Base-by-base conservation (phyloP, 2,888 invertebrate species). In the Nipponacmea schrenckii region DNA sequence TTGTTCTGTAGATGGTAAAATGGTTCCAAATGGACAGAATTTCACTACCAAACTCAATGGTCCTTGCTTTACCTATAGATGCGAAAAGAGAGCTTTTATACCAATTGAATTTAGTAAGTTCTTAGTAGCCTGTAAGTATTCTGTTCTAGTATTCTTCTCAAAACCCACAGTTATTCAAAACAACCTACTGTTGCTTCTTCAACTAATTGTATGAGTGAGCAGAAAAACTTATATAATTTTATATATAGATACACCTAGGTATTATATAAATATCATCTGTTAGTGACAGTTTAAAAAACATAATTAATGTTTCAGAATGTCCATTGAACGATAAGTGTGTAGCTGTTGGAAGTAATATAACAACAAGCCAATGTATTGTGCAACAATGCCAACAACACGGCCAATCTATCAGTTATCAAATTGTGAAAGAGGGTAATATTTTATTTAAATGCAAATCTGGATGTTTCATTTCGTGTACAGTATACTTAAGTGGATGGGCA, bases 331-430 rank as follows among this genome's bases (percentile, higher is more conserved):
- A 56, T 0, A 20, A 1, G 7, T 56, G 56, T 56, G 2, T 56
- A 12, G 56, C 56, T 56, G 24, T 56, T 56, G 56, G 56, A 15
- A 20, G 20, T 1, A 56, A 56, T 56, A 24, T 56, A 24, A 20
- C 56, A 8, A 56, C 56, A 20, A 20, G 2, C 17, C 56, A 20
- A 56, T 56, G 56, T 12, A 56, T 56, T 10, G 24, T 24, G n/a
- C 56, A 56, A 56, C 56, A 56, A 56, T 56, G 56, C 24, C 56
- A 56, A 12, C n/a, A 56, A 24, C n/a, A 56, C 24, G 56, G 56
- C 12, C n/a, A 56, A 20, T 56, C n/a, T 56, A 24, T 56, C 24
- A 24, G 56, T 56, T 56, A 56, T 12, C n/a, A 56, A 20, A 10
- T 56, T 20, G 24, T 56, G 2, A 56, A 56, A 56, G 56, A 20